These are phyloP conservation scores for Latrodectus hesperus DNA, from an alignment of 2,888 invertebrate species.

Conservation along the genomic window DNA sequence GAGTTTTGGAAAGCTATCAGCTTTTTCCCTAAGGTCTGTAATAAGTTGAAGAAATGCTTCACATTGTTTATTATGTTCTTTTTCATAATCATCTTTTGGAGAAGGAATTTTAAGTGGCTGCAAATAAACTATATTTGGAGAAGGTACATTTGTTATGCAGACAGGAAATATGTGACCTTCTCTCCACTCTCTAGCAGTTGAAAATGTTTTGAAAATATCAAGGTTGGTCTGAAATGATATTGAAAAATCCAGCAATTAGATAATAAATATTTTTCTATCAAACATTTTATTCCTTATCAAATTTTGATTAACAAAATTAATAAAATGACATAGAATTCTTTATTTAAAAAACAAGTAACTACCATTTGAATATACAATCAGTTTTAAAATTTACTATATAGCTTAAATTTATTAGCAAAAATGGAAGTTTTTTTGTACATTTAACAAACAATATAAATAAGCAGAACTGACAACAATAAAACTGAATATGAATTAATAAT, in stretches of 20 bases:
- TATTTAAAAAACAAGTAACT: too few species aligned
- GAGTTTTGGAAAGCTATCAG: slow-evolving; percentile 41
- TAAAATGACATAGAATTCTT: too few species aligned
- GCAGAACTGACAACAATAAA: too few species aligned
- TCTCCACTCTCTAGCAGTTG: slow-evolving; percentile 15
- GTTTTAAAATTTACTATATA: too few species aligned
- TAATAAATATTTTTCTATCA: background rate
- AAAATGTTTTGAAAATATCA: slow-evolving; percentile 8
- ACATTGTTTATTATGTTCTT: slow-evolving; percentile 33
- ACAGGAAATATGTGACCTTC: slow-evolving; percentile 52
- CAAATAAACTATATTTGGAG: slow-evolving; percentile 40
- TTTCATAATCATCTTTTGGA: slow-evolving; percentile 46
- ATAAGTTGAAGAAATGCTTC: slow-evolving; percentile 52
- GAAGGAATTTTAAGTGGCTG: slow-evolving; percentile 42
- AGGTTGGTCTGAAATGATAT: background rate
- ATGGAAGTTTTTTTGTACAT: too few species aligned
- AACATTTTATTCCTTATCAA: background rate
- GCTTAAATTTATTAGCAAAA: too few species aligned
- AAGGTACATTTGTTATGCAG: slow-evolving; percentile 34
- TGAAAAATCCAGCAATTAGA: background rate
- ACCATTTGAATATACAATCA: too few species aligned
- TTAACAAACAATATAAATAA: too few species aligned
- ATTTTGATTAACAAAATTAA: too few species aligned
- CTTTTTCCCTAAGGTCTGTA: slow-evolving; percentile 38
- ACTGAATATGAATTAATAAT: too few species aligned